Conservation (phyloP, 1,140 invertebrate genomes). For the Harlomillsia oculata region DNA sequence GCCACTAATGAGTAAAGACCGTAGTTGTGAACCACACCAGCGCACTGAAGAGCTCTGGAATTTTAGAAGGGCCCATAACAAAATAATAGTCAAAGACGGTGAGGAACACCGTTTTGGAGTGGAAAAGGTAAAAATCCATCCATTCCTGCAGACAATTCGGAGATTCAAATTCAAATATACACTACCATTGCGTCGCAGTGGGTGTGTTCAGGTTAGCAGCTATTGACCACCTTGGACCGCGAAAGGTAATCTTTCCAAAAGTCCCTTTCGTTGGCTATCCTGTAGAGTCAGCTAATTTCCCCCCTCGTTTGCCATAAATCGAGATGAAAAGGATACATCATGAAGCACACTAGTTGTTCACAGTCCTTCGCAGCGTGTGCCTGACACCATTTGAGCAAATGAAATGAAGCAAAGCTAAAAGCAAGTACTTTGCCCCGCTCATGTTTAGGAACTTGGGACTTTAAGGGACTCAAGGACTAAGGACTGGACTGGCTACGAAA, state of each 20-base stretch:
- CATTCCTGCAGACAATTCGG: no score
- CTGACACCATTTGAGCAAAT: slow-evolving; percentile 22
- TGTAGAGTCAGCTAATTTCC: slow-evolving; percentile 22
- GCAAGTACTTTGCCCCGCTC: background rate
- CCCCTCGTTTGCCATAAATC: slow-evolving; percentile 27
- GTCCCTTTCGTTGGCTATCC: slow-evolving; percentile 5
- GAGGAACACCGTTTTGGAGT: no score
- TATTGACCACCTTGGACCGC: background rate
- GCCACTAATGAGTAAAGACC: no score
- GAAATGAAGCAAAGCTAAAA: slow-evolving; percentile 8
- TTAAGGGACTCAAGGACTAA: background rate
- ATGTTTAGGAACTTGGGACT: background rate
- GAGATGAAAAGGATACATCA: slow-evolving; percentile 4
- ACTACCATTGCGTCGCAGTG: background rate
- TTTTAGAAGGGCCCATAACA: no score
- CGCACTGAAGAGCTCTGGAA: no score
- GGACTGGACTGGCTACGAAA: no score
- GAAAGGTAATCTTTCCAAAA: background rate
- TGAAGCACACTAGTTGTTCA: slow-evolving; percentile 9
- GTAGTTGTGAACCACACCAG: no score
- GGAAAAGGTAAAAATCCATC: no score
- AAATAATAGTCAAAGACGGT: no score
- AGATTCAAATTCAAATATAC: slow-evolving; percentile 5
- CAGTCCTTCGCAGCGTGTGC: slow-evolving; percentile 20
- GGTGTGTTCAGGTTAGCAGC: slow-evolving; percentile 3